Evolutionary conservation across 2,797 vertebrate species (phyloP), one percentile per base, ranked within the genome.

Genomic region (Anisognathus igniventris): DNA sequence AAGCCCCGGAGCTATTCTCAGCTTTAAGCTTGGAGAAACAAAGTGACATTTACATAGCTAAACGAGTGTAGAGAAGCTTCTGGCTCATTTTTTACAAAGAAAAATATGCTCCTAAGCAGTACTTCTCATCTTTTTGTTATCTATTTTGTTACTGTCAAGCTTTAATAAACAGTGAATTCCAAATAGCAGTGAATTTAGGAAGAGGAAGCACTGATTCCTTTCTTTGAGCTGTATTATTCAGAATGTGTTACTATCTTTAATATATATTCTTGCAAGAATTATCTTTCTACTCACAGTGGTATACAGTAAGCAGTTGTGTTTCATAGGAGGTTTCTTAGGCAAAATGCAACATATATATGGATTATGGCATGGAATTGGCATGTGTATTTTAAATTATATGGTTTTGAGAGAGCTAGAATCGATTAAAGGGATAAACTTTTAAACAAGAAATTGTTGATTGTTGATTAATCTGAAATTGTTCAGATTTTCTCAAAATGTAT

Each of bases 31-130:
- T 93, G 88, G 95, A 96, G 95, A 97, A 97, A 94, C 94, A 96
- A 94, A 96, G 96, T 97, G 95, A 96, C 97, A 97, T 98, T 97
- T 95, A 95, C 93, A 95, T 95, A 97, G 96, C 96, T 96, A 96
- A 96, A 96, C 1, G 48, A 95, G 65, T 91, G 95, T 96, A 90
- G 95, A 90, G 96, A 94, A 91, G 90, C 95, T 97, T 97, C 95
- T 96, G 58, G 92, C 88, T 96, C 92, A 58, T 75, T 95, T 94
- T 97, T 97, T 75, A 93, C 67, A 58, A 35, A 79, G 37, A 48
- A 95, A 94, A 94, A 88, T 88, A 78, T 39, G 57, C 20, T 95
- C 25, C 57, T 84, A 89, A 97, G 81, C 65, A 91, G 74, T 91
- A 60, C 81, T 84, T 92, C 35, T 93, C 33, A 31, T 85, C n/a